These are phyloP conservation scores for Ennomos quercinarius DNA, from an alignment of 2,888 invertebrate species.

Conservation along the genomic window DNA sequence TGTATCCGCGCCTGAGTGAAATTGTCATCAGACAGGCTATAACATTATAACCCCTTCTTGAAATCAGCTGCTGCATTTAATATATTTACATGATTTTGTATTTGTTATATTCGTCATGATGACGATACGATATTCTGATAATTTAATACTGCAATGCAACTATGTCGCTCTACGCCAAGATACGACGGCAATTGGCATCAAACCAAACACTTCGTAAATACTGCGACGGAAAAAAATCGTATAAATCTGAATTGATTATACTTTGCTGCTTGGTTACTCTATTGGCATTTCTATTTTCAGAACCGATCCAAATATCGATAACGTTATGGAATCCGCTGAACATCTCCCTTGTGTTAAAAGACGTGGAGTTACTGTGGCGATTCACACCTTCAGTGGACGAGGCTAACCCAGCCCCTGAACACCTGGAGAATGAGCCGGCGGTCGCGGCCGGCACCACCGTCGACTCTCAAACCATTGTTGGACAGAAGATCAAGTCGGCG, in stretches of 20 bases:
- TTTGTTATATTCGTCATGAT: too few species aligned
- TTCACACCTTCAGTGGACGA: conserved; percentile 74
- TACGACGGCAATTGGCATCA: too few species aligned
- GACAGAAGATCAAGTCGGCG: conserved; percentile 84
- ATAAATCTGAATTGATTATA: not conserved
- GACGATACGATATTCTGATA: too few species aligned
- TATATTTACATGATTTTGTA: too few species aligned
- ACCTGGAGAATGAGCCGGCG: conserved; percentile 65
- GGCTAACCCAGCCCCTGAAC: conserved; percentile 39
- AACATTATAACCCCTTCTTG: too few species aligned
- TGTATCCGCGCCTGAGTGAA: too few species aligned
- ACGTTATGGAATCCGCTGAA: conserved; percentile 91
- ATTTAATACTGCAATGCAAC: too few species aligned
- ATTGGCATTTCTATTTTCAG: conserved; percentile 67
- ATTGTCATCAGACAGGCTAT: too few species aligned
- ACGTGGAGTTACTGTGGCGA: conserved; percentile 90
- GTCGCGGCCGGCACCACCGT: conserved; percentile 59
- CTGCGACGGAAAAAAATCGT: too few species aligned
- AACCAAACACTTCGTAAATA: too few species aligned
- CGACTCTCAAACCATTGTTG: conserved; percentile 79
- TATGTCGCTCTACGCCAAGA: too few species aligned
- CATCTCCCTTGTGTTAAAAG: conserved; percentile 88
- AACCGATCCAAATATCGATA: conserved; percentile 92
- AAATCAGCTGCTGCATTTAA: too few species aligned
- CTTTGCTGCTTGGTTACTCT: not conserved